Percentiles rank a stretch among this genome's conserved stretches.
Conservation (phyloP, 1,140 invertebrate species). For the Pogonomyrmex californicus region DNA sequence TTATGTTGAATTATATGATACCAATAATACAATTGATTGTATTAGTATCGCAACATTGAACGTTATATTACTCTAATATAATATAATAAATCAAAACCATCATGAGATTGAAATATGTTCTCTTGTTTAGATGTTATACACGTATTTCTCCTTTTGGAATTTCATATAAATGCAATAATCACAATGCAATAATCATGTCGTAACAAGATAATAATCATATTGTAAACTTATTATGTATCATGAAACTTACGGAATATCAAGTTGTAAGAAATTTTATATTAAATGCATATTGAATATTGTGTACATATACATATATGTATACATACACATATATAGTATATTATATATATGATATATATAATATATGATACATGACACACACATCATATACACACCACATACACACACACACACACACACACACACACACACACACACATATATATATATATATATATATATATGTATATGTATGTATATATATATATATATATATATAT, state of each 20-base stretch:
- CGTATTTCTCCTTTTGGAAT: slow-evolving; percentile 19
- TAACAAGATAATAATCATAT: no score
- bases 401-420: slow-evolving; percentile 11
- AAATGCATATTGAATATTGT: neutral
- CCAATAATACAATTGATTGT: neutral
- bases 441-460: neutral
- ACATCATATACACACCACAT: slow-evolving; percentile 6
- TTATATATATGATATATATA: neutral
- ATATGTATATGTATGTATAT: slow-evolving; percentile 9
- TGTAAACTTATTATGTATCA: slow-evolving; percentile 36
- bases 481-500: slow-evolving; percentile 31
- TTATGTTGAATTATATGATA: slow-evolving; percentile 4
- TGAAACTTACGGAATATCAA: slow-evolving; percentile 44
- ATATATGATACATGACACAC: no score
- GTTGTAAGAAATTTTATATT: slow-evolving; percentile 49
- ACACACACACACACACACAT: neutral
- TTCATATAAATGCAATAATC: slow-evolving; percentile 46
- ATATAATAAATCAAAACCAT: neutral
- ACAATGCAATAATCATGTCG: slow-evolving; percentile 6
- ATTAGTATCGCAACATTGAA: neutral
- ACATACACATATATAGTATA: neutral
- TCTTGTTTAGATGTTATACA: slow-evolving; percentile 20
- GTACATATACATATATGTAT: slow-evolving; percentile 29
- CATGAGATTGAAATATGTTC: slow-evolving; percentile 11
- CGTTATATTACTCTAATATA: slow-evolving; percentile 7